Evolutionary conservation across 2,888 invertebrate species (phyloP), one percentile per base, ranked within the genome.

Genomic region (Meloe dianella): DNA sequence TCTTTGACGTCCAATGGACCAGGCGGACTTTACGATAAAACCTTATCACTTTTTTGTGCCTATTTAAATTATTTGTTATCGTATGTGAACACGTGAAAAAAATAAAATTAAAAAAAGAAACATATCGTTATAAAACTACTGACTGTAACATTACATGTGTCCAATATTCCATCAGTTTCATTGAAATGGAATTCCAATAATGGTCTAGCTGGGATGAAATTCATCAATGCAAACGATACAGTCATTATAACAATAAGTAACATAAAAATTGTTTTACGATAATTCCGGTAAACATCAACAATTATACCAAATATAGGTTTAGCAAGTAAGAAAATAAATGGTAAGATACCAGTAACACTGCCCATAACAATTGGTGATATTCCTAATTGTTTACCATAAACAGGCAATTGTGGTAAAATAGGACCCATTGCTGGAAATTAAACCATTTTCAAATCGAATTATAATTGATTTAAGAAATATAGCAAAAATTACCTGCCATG

Each of bases 321-420:
- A 0, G 93, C 91, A 0, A 91, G 78, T 0, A 93, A 88, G 85
- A 92, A 93, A 47, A 92, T 82, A n/a, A 94, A 85, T 0, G 94
- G 94, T 68, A 94, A 81, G 1, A 92, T 85, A 0, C 91, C 91
- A 0, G 91, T 92, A 59, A 94, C 89, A 71, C 87, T 86, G 2
- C 94, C 94, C 92, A 94, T 93, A 0, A 90, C 88, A 0, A 89
- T 85, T 0, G 93, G 88, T 0, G 92, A 90, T 27, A 94, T 87
- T 9, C 94, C 94, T 72, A 94, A 83, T 82, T 94, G 91, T 73
- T 91, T 89, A 0, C 92, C 94, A 81, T 89, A 91, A 12, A 94
- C 93, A 66, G 91, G 87, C 57, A 93, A 82, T 79, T 92, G 94
- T 0, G 94, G 94, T 38, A 94, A 84, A 59, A 94, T 89, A 0